phyloP scores from a whole-genome alignment of 92 coral and sea anemone species.

The Phymanthus crucifer region DNA sequence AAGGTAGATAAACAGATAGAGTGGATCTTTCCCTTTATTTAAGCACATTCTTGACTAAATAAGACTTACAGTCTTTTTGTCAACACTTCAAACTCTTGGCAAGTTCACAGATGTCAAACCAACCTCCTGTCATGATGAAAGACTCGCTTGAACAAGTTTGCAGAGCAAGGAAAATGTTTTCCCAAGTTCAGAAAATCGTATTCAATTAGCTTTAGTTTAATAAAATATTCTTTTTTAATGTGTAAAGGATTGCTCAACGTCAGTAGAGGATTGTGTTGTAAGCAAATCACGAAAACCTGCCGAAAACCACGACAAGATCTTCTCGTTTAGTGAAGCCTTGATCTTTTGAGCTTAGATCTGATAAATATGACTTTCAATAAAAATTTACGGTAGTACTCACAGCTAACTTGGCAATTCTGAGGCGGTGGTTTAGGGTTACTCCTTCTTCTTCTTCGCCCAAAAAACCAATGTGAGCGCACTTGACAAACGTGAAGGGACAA shows the following conservation, averaged over 20 bases:
- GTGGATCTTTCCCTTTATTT: neutral
- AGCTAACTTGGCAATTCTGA: slow-evolving; percentile 50
- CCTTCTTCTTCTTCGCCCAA: slow-evolving; percentile 66
- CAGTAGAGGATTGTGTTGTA: neutral
- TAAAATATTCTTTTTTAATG: too few relatives aligned
- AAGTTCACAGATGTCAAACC: neutral
- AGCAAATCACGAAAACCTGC: neutral
- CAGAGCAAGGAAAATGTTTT: neutral
- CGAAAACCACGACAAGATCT: neutral
- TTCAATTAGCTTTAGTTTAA: neutral
- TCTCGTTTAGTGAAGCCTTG: neutral
- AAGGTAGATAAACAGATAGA: neutral
- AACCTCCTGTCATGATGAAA: neutral
- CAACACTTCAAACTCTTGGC: neutral
- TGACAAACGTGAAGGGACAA: slow-evolving; percentile 16
- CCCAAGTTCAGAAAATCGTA: neutral
- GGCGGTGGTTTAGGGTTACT: slow-evolving; percentile 68
- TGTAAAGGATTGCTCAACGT: neutral
- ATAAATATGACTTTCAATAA: neutral
- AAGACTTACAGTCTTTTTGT: neutral
- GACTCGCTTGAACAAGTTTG: neutral
- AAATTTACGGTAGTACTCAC: slow-evolving; percentile 34
- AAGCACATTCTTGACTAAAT: neutral
- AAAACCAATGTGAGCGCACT: slow-evolving; percentile 27
- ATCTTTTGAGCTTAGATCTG: neutral